A percentile compares a stretch with the other conserved stretches of the same genome.
Conservation (phyloP, 2,888 invertebrate species). For the Philonicus albiceps region DNA sequence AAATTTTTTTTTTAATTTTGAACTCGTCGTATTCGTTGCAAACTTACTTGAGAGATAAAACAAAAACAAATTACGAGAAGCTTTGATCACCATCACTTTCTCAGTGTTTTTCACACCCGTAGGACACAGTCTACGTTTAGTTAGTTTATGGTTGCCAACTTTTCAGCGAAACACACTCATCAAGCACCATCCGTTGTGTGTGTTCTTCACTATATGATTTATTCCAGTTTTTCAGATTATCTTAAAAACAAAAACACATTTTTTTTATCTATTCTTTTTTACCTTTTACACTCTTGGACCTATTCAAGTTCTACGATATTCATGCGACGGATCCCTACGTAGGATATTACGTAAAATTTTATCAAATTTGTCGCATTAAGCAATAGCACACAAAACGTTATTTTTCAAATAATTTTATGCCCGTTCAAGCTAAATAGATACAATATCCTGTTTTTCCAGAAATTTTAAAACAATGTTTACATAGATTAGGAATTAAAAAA, state of each 20-base stretch:
- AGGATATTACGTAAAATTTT: neutral
- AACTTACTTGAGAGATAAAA: neutral
- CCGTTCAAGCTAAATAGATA: neutral
- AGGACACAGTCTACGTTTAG: conserved; percentile 15
- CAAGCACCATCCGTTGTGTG: neutral
- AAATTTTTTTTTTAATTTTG: neutral
- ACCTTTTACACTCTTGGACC: neutral
- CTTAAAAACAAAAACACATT: neutral
- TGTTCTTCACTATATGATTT: neutral
- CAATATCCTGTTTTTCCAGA: neutral
- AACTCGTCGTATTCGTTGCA: neutral
- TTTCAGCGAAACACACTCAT: neutral
- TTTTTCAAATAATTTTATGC: neutral
- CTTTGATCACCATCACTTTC: conserved; percentile 22
- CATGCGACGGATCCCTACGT: neutral
- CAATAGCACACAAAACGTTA: neutral
- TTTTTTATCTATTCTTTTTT: neutral
- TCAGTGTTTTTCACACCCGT: conserved; percentile 5
- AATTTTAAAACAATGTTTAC: neutral
- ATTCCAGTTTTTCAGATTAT: neutral
- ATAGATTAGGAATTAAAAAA: neutral
- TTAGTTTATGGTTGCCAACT: neutral
- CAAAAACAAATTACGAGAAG: neutral
- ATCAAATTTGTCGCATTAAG: neutral
- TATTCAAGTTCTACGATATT: neutral